A percentile compares a stretch with the other conserved stretches of the same genome.
Evolutionary conservation across 35 echinoderm and acorn worm species (phyloP).

Genomic region (Lytechinus pictus): DNA sequence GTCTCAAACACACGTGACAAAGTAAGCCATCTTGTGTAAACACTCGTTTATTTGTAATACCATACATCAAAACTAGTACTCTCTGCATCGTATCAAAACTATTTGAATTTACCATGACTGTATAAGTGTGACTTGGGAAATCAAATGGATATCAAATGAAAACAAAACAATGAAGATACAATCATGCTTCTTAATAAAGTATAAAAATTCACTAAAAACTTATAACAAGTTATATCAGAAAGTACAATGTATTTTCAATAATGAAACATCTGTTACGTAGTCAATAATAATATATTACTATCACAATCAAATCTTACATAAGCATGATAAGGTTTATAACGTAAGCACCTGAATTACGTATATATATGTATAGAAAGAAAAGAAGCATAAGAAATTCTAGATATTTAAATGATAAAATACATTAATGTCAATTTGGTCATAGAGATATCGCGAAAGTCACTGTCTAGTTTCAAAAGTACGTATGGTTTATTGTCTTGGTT

Average conservation of each 20-base stretch:
- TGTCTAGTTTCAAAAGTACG: neutral
- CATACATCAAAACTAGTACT: neutral
- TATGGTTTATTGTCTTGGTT: neutral
- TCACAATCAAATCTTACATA: neutral
- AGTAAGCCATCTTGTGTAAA: neutral
- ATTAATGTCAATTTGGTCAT: neutral
- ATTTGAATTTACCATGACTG: neutral
- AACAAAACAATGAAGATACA: neutral
- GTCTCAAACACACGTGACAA: no score
- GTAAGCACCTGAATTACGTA: neutral
- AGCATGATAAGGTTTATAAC: neutral
- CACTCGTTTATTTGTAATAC: slow-evolving; percentile 5
- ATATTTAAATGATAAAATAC: neutral
- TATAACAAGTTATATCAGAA: neutral
- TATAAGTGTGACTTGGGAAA: neutral
- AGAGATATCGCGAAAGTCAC: neutral
- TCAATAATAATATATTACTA: neutral
- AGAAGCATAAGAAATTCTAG: neutral
- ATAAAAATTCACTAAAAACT: neutral
- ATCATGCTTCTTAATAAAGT: neutral
- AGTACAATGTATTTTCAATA: neutral
- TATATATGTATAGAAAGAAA: neutral
- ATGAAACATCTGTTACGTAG: neutral
- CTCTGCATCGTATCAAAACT: slow-evolving; percentile 1
- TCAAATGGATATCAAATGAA: neutral